Evolutionary conservation across 1,140 invertebrate genomes (phyloP).

Genomic region (Apolygus lucorum): DNA sequence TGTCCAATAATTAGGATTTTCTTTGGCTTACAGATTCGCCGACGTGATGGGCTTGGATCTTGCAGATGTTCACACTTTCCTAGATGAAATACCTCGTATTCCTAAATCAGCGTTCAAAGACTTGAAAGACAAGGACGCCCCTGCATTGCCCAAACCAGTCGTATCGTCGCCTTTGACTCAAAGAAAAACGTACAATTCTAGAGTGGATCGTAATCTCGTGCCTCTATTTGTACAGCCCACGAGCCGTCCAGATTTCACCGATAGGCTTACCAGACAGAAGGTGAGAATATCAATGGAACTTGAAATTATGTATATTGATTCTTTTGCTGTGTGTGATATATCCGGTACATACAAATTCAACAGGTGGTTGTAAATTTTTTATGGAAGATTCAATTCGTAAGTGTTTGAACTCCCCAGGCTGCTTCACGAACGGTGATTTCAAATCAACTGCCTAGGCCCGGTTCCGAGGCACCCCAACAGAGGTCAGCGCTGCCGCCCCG

Average conservation of each 20-base stretch:
- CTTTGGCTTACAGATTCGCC: conserved; percentile 70
- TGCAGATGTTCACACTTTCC: conserved; percentile 78
- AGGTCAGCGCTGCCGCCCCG: no score
- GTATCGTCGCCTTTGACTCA: background rate
- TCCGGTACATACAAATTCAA: no score
- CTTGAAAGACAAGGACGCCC: conserved; percentile 47
- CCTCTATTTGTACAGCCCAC: conserved; percentile 78
- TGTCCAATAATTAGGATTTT: no score
- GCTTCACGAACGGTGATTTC: no score
- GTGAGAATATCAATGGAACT: conserved; percentile 5
- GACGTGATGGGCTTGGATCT: conserved; percentile 88
- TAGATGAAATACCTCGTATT: conserved; percentile 80
- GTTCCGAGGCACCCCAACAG: no score
- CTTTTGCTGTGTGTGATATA: no score
- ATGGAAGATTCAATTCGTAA: no score
- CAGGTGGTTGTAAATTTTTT: no score
- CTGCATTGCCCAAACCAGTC: conserved; percentile 20
- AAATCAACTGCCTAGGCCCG: no score
- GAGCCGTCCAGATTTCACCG: conserved; percentile 63
- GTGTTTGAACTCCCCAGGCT: no score
- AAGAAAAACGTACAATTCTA: background rate
- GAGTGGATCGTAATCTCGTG: conserved; percentile 42
- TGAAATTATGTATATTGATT: no score
- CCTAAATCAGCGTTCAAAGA: conserved; percentile 76
- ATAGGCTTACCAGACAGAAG: conserved; percentile 57